Evolutionary conservation across 2,888 invertebrate genomes (phyloP).

Genomic region (Mimas tiliae): DNA sequence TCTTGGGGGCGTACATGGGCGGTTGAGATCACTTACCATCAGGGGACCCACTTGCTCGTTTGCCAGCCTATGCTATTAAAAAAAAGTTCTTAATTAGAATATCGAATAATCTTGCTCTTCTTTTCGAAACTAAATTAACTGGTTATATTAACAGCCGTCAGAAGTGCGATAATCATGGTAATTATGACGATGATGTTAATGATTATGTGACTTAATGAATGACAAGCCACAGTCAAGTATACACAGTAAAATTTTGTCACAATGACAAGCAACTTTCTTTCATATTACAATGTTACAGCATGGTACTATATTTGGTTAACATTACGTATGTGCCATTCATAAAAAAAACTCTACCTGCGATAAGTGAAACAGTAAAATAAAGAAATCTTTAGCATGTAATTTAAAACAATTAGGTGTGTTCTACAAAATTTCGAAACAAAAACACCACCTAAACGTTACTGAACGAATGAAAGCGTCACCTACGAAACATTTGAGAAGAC

Average conservation of each 20-base stretch:
- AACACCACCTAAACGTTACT: background rate
- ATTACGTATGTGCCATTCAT: background rate
- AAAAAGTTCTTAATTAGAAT: no score
- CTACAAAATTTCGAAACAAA: background rate
- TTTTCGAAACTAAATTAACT: no score
- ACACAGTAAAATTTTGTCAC: background rate
- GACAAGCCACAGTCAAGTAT: conserved; percentile 5
- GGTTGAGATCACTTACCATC: no score
- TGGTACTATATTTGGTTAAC: background rate
- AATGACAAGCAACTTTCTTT: conserved; percentile 11
- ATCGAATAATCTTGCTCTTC: no score
- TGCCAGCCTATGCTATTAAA: no score
- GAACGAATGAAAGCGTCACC: conserved; percentile 1
- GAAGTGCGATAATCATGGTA: background rate
- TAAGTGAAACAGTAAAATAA: background rate
- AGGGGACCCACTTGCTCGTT: no score
- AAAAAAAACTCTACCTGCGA: background rate
- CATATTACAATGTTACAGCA: background rate
- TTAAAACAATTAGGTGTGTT: no score
- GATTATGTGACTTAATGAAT: background rate
- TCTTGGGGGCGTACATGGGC: no score
- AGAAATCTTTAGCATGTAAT: no score
- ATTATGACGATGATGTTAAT: background rate
- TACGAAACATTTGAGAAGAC: conserved; percentile 1
- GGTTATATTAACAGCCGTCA: no score